phyloP scores from a whole-genome alignment of 2,888 invertebrate species.

The Zaprionus lineosus region DNA sequence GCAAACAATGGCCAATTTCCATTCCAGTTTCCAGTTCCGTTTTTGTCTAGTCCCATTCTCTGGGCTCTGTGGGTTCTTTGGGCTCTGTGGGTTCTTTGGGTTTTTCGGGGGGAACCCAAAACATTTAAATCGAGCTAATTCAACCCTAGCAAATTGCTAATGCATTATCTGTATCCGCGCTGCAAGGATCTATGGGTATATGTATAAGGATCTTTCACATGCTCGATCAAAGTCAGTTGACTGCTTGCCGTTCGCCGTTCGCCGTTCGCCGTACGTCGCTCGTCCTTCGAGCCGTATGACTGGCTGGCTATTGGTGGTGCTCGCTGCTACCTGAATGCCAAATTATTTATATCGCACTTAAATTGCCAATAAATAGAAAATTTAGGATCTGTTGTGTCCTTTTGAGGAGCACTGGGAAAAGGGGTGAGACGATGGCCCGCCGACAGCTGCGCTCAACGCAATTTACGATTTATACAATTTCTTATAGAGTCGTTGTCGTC shows the following conservation, averaged over 20 bases:
- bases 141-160: conserved; percentile 72
- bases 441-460: conserved; percentile 65
- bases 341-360: conserved; percentile 75
- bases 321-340: conserved; percentile 69
- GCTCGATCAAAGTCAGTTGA: conserved; percentile 65
- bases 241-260: not conserved
- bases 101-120: conserved; percentile 10
- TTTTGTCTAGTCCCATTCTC: too few species aligned
- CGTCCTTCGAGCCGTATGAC: too few species aligned
- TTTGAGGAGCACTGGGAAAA: conserved; percentile 15
- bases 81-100: too few species aligned
- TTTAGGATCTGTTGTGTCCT: conserved; percentile 30
- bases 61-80: too few species aligned
- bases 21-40: too few species aligned
- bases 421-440: conserved; percentile 64
- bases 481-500: conserved; percentile 37
- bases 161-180: conserved; percentile 52
- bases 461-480: conserved; percentile 49
- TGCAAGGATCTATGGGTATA: conserved; percentile 20
- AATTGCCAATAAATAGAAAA: conserved; percentile 75
- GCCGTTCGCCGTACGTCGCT: too few species aligned
- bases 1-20: conserved; percentile 34
- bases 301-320: too few species aligned
- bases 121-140: conserved; percentile 61
- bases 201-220: conserved; percentile 41